Base-by-base conservation (phyloP, 30 jellyfish, hydroid and myxozoan species). In the Aurelia aurita complex sp. Pacific region DNA sequence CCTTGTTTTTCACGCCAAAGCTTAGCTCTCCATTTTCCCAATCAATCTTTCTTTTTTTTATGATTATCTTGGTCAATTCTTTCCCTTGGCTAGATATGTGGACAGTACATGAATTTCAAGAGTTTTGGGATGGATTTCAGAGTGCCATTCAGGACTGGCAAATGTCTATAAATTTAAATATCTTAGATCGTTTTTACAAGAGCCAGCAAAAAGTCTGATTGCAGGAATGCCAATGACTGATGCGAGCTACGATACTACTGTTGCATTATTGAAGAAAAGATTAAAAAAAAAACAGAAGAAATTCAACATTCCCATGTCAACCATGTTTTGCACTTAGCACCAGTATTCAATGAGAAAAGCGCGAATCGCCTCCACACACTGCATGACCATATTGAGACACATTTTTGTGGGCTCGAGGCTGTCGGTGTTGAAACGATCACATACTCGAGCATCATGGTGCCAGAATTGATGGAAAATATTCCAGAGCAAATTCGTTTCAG, bases 331-430 rank as follows among this genome's bases (percentile, higher is more conserved):
- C 64, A 74, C 64, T 35, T 83, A 35, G 69, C 69, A 38, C 70
- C 29, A 23, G 29, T 23, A 23, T 23, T 23, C 29, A 23, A 23
- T 23, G 29, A 23, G 29, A 23, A 0, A 60, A 64, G 64, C 69
- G 46, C 66, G 46, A 40, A 63, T 46, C 72, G 80, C 51, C 71
- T 83, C 66, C 42, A 86, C 66, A 55, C 65, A 16, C 65, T 83
- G 13, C 92, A 70, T 80, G 92, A 83, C 71, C 86, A 83, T 38
- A 83, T 83, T 33, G 86, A 69, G 86, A 63, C 74, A n/a, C 86
- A 74, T 51, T 83, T 38, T 64, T 86, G 92, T 53, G 92, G 86
- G 66, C 85, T 83, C 61, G 80, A 83, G 86, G 92, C 86, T 36
- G 71, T 54, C 12, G 80, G 73, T 29, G 92, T 72, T 9, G 79